Evolutionary conservation across 2,113 vertebrate genomes (phyloP), one percentile per base, ranked within the genome.

Genomic region (Empidonax traillii): DNA sequence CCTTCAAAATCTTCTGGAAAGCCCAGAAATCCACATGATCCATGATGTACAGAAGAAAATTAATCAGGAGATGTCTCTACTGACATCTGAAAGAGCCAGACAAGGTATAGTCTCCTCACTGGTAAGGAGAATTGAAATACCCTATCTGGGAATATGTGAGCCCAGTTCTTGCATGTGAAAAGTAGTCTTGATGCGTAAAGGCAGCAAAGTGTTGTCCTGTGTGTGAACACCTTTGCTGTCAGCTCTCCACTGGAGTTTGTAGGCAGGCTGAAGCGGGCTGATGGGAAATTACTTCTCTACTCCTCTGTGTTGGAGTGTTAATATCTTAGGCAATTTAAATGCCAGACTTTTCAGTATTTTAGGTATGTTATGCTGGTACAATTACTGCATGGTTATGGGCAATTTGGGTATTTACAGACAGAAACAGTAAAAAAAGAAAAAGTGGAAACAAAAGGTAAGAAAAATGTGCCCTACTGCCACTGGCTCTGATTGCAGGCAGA

Each of bases 1-100:
- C 98, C 96, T 99, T 88, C 96, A 98, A 92, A 98, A 98, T 39
- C 97, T 98, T 85, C 94, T 98, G 95, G 98, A 99, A 97, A 98
- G 92, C 85, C 89, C 97, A 33, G 97, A 98, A 97, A 97, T 97
- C 53, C 97, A 98, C 77, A 98, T 97, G 98, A 98, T 98, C 86
- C 91, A 80, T 85, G 94, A 98, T 17, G 83, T 98, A 75, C 92
- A 97, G 92, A 98, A 94, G 92, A 98, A 97, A 96, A 96, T 98
- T 62, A 96, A 88, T 67, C 93, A 92, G 80, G 97, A 98, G 66
- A 86, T 97, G 41, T 97, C 87, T 18, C 92, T 98, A 86, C 96
- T 98, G 85, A 94, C 96, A 66, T 97, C 98, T 68, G 98, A 98
- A 97, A 97, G 97, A 86, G 94, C 96, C 11, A 96, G 96, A 58